These are phyloP conservation scores for Nudaria mundana DNA, from an alignment of 2,888 invertebrate genomes.

Conservation along the genomic window DNA sequence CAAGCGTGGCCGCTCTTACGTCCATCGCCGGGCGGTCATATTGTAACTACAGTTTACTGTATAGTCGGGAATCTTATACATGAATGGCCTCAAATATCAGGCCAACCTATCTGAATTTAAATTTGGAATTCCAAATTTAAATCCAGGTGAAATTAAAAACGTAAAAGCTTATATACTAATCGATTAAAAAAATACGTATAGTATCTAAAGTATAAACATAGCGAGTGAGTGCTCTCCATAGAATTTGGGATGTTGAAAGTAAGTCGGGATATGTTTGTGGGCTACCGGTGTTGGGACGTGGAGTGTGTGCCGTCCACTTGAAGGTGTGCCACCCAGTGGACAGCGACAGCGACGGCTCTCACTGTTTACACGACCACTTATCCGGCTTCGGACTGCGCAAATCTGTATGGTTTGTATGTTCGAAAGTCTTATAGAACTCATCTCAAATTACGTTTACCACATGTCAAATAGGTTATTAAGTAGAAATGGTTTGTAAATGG, in stretches of 20 bases:
- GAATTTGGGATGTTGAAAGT: slow-evolving; percentile 61
- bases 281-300: slow-evolving; percentile 69
- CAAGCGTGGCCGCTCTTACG: too few relatives aligned
- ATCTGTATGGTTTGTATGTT: slow-evolving; percentile 28
- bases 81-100: too few relatives aligned
- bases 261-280: slow-evolving; percentile 65
- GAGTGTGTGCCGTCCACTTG: slow-evolving; percentile 72
- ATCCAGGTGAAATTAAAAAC: too few relatives aligned
- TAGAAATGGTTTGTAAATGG: too few relatives aligned
- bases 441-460: background rate
- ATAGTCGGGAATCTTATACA: too few relatives aligned
- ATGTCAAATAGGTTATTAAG: too few relatives aligned
- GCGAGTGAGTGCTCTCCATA: slow-evolving; percentile 45
- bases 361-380: slow-evolving; percentile 41
- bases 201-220: slow-evolving; percentile 17
- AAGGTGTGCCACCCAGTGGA: slow-evolving; percentile 65
- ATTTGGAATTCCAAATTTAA: too few relatives aligned
- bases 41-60: too few relatives aligned
- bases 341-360: slow-evolving; percentile 23
- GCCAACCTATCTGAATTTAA: too few relatives aligned
- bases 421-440: background rate
- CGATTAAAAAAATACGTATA: too few relatives aligned
- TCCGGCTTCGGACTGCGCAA: slow-evolving; percentile 43
- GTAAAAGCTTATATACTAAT: too few relatives aligned
- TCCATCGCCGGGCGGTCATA: too few relatives aligned